Percentiles rank a stretch among this genome's conserved stretches.
These are phyloP conservation scores for Palaemon carinicauda DNA, from an alignment of 1,140 invertebrate species.

Conservation along the genomic window DNA sequence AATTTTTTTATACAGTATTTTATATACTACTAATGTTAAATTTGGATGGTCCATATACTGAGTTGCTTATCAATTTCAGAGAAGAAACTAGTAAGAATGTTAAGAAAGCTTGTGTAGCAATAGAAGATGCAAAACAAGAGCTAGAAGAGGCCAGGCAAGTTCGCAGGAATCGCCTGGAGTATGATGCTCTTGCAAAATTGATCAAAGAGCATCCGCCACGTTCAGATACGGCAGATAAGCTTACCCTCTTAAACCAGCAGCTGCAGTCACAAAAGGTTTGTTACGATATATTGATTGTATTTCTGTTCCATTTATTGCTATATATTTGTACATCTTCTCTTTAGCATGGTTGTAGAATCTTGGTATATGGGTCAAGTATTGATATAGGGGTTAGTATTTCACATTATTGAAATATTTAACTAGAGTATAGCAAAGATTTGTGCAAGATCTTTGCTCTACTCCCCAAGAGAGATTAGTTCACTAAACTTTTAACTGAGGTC, in stretches of 20 bases:
- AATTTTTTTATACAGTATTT: not conserved
- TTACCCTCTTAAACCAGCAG: slow-evolving; percentile 79
- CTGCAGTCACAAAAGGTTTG: slow-evolving; percentile 72
- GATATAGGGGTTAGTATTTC: too few species aligned
- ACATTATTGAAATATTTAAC: too few species aligned
- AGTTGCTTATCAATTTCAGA: slow-evolving; percentile 17
- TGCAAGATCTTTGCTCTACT: too few species aligned
- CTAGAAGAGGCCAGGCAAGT: slow-evolving; percentile 65
- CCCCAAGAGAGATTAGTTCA: too few species aligned
- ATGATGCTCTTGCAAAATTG: slow-evolving; percentile 89
- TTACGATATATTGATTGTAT: not conserved
- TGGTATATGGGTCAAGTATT: too few species aligned
- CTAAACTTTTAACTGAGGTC: too few species aligned
- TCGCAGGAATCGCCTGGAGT: slow-evolving; percentile 89
- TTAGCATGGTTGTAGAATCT: too few species aligned
- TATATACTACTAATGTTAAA: too few species aligned
- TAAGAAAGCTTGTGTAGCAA: slow-evolving; percentile 55
- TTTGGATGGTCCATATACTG: too few species aligned
- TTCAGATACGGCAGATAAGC: slow-evolving; percentile 79
- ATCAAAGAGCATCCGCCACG: slow-evolving; percentile 90
- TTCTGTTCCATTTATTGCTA: not conserved
- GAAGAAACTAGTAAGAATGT: slow-evolving; percentile 53
- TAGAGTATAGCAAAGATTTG: too few species aligned
- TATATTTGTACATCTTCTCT: not conserved
- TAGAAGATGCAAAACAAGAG: slow-evolving; percentile 63